Evolutionary conservation across 1,140 invertebrate species (phyloP), one percentile per base, ranked within the genome.

Genomic region (Aphaenogaster rudis): DNA sequence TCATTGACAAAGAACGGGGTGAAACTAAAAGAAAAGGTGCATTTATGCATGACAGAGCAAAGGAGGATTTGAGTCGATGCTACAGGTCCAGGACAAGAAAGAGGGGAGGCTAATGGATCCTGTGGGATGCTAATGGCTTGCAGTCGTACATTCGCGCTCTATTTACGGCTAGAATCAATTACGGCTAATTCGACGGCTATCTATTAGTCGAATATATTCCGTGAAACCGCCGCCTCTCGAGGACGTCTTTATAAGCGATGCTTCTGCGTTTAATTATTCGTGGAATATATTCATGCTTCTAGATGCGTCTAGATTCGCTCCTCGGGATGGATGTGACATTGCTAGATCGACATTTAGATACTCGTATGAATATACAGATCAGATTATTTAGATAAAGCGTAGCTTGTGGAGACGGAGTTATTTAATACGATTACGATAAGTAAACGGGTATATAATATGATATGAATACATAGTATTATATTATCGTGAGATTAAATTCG

Each of bases 101-200:
- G 66, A 86, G 86, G 77, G 72, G 50, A 86, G 50, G 86, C 77
- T 92, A 92, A 92, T 92, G 89, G 91, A 92, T 91, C 86, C 91
- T 91, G 74, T 79, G 89, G 87, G 89, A 92, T 92, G 81, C 86
- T 91, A 91, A 92, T 92, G 90, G 91, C 74, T 64, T 82, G 82
- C 80, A 91, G 52, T 71, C 77, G 86, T 61, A 74, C 52, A 71
- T 48, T 77, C 66, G 63, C 59, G 80, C 78, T 82, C 86, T 91
- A 88, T 86, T 89, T 91, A 90, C 88, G 82, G 57, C 36, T 81
- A 64, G 80, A 91, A 84, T 81, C 90, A 91, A 91, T 91, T 91
- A 91, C 88, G 61, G 66, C 33, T 91, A 91, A 91, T 91, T 91
- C 90, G 72, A 86, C 59, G 78, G 69, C 90, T 91, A 91, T 91